These are phyloP conservation scores for Psophia crepitans DNA, from an alignment of 2,113 vertebrate genomes.

Conservation along the genomic window DNA sequence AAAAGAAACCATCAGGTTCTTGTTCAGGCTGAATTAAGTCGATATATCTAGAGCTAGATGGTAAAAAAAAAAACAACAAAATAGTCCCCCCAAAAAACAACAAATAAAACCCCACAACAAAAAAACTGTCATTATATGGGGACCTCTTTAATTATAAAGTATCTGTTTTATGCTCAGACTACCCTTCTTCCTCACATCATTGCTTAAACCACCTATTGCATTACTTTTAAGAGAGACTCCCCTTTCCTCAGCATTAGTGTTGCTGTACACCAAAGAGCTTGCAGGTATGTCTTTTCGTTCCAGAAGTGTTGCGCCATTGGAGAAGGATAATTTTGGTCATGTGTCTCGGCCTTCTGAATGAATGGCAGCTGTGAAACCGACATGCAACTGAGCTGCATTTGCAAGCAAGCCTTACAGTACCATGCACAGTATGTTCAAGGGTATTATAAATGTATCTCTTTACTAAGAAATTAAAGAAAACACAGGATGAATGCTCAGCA, in stretches of 20 bases:
- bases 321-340: background rate
- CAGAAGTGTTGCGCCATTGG: background rate
- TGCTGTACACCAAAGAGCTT: background rate
- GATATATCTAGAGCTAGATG: background rate
- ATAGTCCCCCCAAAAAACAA: too few species aligned
- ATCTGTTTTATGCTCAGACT: background rate
- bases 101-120: background rate
- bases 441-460: background rate
- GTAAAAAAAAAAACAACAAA: background rate
- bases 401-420: background rate
- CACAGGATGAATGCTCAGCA: background rate
- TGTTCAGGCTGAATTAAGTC: background rate
- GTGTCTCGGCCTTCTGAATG: background rate
- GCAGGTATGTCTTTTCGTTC: background rate
- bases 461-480: constrained; percentile 9
- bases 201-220: background rate
- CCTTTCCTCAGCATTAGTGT: background rate
- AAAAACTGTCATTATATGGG: background rate
- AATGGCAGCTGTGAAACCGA: background rate
- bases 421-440: background rate
- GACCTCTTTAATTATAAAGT: background rate
- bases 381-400: background rate
- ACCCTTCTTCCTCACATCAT: background rate
- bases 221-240: background rate
- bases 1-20: background rate